Base-by-base conservation (phyloP, 2,113 vertebrate species). In the Nyctibius bracteatus region DNA sequence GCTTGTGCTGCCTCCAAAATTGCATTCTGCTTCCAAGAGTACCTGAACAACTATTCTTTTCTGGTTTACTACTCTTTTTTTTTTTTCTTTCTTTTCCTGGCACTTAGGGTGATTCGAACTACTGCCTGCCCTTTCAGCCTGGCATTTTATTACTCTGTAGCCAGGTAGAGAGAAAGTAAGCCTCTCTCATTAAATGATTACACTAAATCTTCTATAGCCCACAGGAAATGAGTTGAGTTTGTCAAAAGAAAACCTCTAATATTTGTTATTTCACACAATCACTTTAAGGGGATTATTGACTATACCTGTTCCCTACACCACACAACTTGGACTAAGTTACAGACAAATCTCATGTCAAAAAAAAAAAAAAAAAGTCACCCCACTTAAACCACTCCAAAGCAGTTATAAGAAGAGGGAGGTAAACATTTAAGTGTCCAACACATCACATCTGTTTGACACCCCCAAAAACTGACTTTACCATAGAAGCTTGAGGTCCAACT, bases 161-260 rank as follows among this genome's bases (percentile, higher is more conserved):
- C 63, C 59, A 94, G 71, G 81, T 8, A 92, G 30, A 49, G 18
- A 62, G 44, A 79, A 91, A 91, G 57, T 14, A 73, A 96, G 88
- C 1, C 2, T 49, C 51, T 66, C 81, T 59, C 86, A 55, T 93
- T 93, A 93, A 88, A 83, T 44, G 8, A 77, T 74, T 87, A 46
- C 8, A 89, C 59, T 83, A 83, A 70, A 90, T 88, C 92, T 95
- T 80, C 59, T 55, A 23, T 15, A 86, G 59, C 20, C 58, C 62
- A 85, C 49, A 52, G 92, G 83, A 96, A 96, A 92, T 54, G 14
- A 96, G 46, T 12, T 9, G 44, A 83, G 73, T 68, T 94, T 88
- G 65, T 81, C 81, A 88, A 95, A 86, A 92, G 81, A 63, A 92
- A 91, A 81, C 83, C 67, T 63, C 63, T 57, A 41, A 35, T 92